Percentiles rank a stretch among this genome's conserved stretches.
Evolutionary conservation across 2,113 vertebrate genomes (phyloP).

Genomic region (Gobio gobio): DNA sequence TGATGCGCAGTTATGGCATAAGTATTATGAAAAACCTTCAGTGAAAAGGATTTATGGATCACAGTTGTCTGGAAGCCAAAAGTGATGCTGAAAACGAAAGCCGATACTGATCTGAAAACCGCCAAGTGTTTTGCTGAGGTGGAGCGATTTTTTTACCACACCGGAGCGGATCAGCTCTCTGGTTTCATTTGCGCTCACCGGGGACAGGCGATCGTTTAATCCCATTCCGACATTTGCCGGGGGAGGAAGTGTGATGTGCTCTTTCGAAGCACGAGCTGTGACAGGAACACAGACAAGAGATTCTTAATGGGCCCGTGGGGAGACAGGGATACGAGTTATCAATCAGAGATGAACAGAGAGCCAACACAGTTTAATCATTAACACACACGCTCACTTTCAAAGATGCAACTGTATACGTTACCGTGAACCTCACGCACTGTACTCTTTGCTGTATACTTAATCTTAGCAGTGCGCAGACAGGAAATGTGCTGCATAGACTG

Average conservation of each 20-base stretch:
- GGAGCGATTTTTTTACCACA: slow-evolving; percentile 63
- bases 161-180: slow-evolving; percentile 58
- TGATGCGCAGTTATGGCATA: slow-evolving; percentile 61
- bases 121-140: slow-evolving; percentile 66
- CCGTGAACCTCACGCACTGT: neutral
- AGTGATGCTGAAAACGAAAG: slow-evolving; percentile 61
- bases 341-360: slow-evolving; percentile 68
- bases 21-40: slow-evolving; percentile 65
- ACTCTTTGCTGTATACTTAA: too few relatives aligned
- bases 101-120: slow-evolving; percentile 70
- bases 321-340: slow-evolving; percentile 69
- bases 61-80: slow-evolving; percentile 58
- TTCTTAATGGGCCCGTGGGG: slow-evolving; percentile 75
- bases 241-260: slow-evolving; percentile 17
- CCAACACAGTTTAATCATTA: slow-evolving; percentile 70
- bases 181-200: slow-evolving; percentile 55
- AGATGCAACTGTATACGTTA: neutral
- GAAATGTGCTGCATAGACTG: neutral
- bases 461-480: neutral
- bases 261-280: slow-evolving; percentile 18
- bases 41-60: slow-evolving; percentile 60
- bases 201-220: slow-evolving; percentile 48
- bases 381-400: slow-evolving; percentile 56
- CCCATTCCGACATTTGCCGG: slow-evolving; percentile 29
- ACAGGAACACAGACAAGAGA: slow-evolving; percentile 62